A percentile compares a stretch with the other conserved stretches of the same genome.
Evolutionary conservation across 1,140 invertebrate species (phyloP).

Genomic region (Teleopsis dalmanni): DNA sequence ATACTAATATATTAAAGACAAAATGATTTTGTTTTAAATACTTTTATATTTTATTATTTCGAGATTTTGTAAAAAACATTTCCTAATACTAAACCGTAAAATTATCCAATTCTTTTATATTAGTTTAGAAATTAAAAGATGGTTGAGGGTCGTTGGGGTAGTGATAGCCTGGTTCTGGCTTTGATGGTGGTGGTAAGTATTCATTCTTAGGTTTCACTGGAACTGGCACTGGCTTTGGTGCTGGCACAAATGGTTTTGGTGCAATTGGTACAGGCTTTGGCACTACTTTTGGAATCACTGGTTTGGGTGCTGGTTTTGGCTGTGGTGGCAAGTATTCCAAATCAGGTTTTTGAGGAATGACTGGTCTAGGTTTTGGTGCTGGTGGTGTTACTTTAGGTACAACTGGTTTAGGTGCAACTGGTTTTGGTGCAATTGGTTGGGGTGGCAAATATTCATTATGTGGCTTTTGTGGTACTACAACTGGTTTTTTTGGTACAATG

Average conservation of each 20-base stretch:
- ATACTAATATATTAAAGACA: not conserved
- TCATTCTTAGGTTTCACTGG: constrained; percentile 9
- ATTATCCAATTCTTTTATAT: not conserved
- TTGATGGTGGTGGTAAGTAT: constrained; percentile 15
- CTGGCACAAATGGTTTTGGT: not conserved
- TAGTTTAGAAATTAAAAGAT: constrained; percentile 29
- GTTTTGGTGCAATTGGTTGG: constrained; percentile 8
- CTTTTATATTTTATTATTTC: no score
- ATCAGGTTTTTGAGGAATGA: constrained; percentile 6
- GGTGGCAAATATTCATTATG: constrained; percentile 7
- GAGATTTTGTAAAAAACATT: no score
- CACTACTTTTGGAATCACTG: constrained; percentile 4
- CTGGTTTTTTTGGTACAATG: constrained; percentile 1
- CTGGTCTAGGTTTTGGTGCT: constrained; percentile 2
- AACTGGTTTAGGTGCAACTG: constrained; percentile 5
- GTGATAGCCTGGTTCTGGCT: constrained; percentile 22
- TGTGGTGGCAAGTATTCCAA: constrained; percentile 14
- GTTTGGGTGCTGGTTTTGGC: constrained; percentile 13
- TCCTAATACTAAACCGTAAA: constrained; percentile 27
- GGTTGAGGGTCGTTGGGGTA: constrained; percentile 40
- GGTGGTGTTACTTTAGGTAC: not conserved
- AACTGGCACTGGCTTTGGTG: constrained; percentile 11
- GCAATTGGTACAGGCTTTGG: constrained; percentile 3
- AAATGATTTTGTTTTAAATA: no score
- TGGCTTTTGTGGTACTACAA: constrained; percentile 3